Conservation (phyloP, 1,140 invertebrate genomes). For the Telenomus remus region DNA sequence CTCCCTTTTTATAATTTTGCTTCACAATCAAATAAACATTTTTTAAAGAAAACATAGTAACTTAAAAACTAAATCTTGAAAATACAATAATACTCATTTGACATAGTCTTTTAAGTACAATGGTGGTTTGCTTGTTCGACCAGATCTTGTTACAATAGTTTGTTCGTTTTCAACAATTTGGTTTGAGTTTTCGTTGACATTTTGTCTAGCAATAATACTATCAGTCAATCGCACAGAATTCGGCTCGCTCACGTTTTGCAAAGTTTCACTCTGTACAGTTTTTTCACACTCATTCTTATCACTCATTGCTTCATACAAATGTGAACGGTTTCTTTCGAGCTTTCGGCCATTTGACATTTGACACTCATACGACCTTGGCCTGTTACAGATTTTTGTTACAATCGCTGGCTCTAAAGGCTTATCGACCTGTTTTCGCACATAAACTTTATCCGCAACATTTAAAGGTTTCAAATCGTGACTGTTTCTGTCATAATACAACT, state of each 20-base stretch:
- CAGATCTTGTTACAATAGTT: constrained; percentile 6
- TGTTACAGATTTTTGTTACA: constrained; percentile 28
- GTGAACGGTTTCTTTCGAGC: constrained; percentile 21
- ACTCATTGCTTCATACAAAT: constrained; percentile 14
- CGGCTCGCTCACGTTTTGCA: not conserved
- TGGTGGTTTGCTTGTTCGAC: constrained; percentile 2
- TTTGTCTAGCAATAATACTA: not conserved
- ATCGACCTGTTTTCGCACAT: constrained; percentile 19
- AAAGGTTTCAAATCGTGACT: constrained; percentile 18
- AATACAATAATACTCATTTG: not conserved
- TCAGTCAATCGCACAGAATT: not conserved
- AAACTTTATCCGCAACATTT: constrained; percentile 19
- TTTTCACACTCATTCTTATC: constrained; percentile 1
- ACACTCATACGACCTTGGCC: constrained; percentile 38
- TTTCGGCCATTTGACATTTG: constrained; percentile 25
- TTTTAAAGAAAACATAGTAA: too few species aligned
- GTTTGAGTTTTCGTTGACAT: constrained; percentile 1
- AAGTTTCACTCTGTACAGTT: not conserved
- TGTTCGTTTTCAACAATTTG: constrained; percentile 3
- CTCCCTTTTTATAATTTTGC: constrained; percentile 1
- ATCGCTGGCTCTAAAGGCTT: constrained; percentile 16
- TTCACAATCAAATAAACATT: not conserved
- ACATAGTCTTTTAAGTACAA: constrained; percentile 5
- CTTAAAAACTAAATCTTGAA: not conserved
- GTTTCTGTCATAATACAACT: constrained; percentile 17